Evolutionary conservation across 37 sponge, comb jelly and placozoan genomes (phyloP).

Genomic region (Ephydatia muelleri): DNA sequence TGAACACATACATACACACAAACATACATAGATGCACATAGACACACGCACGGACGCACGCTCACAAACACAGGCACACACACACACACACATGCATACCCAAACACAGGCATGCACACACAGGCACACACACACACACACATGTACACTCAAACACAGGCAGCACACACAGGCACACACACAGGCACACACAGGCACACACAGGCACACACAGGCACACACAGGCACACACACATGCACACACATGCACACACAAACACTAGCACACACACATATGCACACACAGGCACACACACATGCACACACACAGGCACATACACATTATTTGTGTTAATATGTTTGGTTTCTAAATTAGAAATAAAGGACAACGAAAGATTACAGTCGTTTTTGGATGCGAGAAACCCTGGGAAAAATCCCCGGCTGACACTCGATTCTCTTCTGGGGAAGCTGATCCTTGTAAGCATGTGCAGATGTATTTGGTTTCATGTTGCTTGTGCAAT

Average conservation of each 20-base stretch:
- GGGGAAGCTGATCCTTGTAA: conserved; percentile 59
- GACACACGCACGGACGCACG: neutral
- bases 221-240: conserved; percentile 11
- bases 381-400: conserved; percentile 62
- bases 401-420: conserved; percentile 45
- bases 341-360: neutral
- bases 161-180: conserved; percentile 36
- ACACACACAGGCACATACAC: conserved; percentile 11
- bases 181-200: conserved; percentile 33
- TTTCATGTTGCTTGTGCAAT: too few species aligned
- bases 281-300: conserved; percentile 36
- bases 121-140: neutral
- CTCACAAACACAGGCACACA: conserved; percentile 38
- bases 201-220: neutral
- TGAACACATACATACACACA: too few species aligned
- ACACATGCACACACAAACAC: conserved; percentile 19
- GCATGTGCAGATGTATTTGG: neutral
- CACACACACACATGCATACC: conserved; percentile 28
- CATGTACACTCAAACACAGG: conserved; percentile 20
- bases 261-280: conserved; percentile 28
- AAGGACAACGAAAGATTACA: conserved; percentile 35
- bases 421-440: conserved; percentile 56
- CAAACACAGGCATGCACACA: conserved; percentile 27
- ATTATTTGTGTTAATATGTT: neutral
- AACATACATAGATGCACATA: conserved; percentile 12